These are phyloP conservation scores for Enchytraeus crypticus DNA, from an alignment of 2,888 invertebrate species.

Conservation along the genomic window DNA sequence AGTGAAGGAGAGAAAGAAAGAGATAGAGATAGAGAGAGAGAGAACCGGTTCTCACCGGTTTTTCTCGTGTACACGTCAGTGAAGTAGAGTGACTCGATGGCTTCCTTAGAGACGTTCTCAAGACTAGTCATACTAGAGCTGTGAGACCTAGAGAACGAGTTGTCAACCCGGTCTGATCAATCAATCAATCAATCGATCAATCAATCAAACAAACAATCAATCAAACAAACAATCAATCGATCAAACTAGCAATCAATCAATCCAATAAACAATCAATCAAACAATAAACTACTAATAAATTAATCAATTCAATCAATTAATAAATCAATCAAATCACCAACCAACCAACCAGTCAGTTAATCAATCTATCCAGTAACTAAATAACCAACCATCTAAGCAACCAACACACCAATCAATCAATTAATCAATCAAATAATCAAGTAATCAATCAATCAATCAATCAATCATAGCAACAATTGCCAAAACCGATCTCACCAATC, in stretches of 20 bases:
- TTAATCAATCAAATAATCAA: neutral
- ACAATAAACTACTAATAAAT: neutral
- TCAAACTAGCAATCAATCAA: too few relatives aligned
- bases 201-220: too few relatives aligned
- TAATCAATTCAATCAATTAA: neutral
- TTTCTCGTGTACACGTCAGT: conserved; percentile 89
- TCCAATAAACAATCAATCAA: conserved; percentile 1
- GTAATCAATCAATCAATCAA: neutral
- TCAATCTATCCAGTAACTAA: neutral
- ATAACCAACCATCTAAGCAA: neutral
- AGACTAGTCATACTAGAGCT: conserved; percentile 96
- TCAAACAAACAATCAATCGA: too few relatives aligned
- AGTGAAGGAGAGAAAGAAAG: too few relatives aligned
- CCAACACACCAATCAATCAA: neutral
- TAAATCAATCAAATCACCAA: neutral
- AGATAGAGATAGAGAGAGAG: too few relatives aligned
- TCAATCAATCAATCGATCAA: too few relatives aligned
- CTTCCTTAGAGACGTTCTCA: conserved; percentile 91
- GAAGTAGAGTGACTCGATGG: conserved; percentile 89
- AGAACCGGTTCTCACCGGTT: conserved; percentile 75
- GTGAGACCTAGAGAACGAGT: conserved; percentile 91
- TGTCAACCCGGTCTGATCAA: conserved; percentile 57
- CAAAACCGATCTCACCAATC: too few relatives aligned
- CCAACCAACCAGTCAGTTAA: neutral
- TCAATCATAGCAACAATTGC: too few relatives aligned